Conservation (phyloP, 64 coral and sea anemone genomes). For the Pocillopora damicornis region DNA sequence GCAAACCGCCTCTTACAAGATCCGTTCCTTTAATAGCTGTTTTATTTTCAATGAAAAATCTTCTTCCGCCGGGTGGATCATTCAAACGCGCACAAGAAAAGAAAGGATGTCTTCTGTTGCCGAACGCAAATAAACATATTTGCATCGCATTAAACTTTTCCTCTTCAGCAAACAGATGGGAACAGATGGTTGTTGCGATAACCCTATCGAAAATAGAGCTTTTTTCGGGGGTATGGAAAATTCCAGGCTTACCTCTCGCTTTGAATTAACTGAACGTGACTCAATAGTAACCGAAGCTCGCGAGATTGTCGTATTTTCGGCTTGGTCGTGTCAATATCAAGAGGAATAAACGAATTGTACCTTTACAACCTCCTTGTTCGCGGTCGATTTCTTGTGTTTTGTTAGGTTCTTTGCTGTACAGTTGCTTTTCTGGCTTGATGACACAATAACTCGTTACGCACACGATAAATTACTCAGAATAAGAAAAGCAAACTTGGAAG, state of each 20-base stretch:
- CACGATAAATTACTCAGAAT: neutral
- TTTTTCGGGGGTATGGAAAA: neutral
- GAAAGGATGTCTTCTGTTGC: conserved; percentile 8
- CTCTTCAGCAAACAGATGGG: conserved; percentile 43
- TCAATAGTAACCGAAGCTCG: conserved; percentile 1
- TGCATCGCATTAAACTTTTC: conserved; percentile 31
- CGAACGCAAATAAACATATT: conserved; percentile 44
- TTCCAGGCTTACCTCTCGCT: conserved; percentile 4
- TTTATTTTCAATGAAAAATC: conserved; percentile 27
- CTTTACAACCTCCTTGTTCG: neutral
- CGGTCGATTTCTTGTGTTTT: neutral
- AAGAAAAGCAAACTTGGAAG: neutral
- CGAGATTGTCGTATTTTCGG: neutral
- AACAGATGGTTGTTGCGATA: conserved; percentile 50
- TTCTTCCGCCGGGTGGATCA: conserved; percentile 33
- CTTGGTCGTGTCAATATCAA: neutral
- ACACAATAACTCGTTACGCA: neutral
- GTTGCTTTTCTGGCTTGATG: neutral
- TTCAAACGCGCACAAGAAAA: neutral
- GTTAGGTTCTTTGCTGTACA: neutral
- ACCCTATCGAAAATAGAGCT: conserved; percentile 27
- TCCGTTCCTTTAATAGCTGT: conserved; percentile 18
- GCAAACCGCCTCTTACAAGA: conserved; percentile 18
- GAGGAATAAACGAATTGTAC: neutral
- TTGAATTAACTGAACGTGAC: conserved; percentile 1